Evolutionary conservation across 2,797 vertebrate genomes (phyloP), one percentile per base, ranked within the genome.

Genomic region (Rhinella marina): DNA sequence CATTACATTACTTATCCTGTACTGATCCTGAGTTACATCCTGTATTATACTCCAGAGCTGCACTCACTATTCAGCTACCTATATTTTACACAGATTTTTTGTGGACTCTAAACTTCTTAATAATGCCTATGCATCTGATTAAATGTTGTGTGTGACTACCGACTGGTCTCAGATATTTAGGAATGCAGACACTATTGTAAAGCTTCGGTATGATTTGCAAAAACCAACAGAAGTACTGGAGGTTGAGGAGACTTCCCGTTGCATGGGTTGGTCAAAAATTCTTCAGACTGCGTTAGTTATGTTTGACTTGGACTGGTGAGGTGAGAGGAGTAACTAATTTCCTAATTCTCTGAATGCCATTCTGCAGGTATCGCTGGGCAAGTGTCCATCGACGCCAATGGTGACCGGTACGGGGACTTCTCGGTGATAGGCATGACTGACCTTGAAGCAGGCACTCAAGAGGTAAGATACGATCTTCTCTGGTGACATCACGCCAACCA

Each of bases 391-490:
- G 98, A 99, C 90, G 93, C 93, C 87, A 99, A 97, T 0, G 98
- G 98, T 78, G 98, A 99, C 92, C 94, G 98, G 91, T 95, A 97
- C 0, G 98, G 98, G 86, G 98, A 99, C 94, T 99, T 99, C 94
- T 99, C 98, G 1, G 94, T 99, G 92, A 97, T 99, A 87, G 95
- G 96, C 84, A 99, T 99, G 97, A 98, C 97, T 0, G 94, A 99
- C 79, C 90, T 90, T 0, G 96, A 98, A 89, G 90, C 95, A 32
- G 98, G 98, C 90, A 97, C 95, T 2, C 97, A 98, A 85, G 97
- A 99, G 97, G 98, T 99, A 93, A 96, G 94, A 82, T 83, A 70
- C 1, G 2, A 41, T 29, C 19, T 57, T 16, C 23, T 81, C 70
- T 59, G 29, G 29, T 57, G n/a, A 21, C 64, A 50, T 25, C n/a